Percentiles rank a stretch among this genome's conserved stretches.
Conservation (phyloP, 2,888 invertebrate species). For the Silvanus unidentatus region DNA sequence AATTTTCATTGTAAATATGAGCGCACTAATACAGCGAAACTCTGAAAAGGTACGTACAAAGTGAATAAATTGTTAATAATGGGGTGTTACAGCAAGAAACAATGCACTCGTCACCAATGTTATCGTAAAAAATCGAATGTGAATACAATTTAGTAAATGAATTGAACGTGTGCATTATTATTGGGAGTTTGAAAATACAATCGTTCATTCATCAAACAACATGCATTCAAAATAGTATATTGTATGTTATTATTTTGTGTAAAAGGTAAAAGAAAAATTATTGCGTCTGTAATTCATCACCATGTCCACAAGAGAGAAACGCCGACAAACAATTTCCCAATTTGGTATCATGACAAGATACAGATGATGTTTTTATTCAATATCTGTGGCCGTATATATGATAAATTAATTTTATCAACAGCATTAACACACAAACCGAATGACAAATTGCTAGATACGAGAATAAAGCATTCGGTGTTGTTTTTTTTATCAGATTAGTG, state of each 20-base stretch:
- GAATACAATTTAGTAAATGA: too few relatives aligned
- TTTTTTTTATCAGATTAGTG: too few relatives aligned
- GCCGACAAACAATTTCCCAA: not conserved
- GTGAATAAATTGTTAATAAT: too few relatives aligned
- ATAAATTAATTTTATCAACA: slow-evolving; percentile 3
- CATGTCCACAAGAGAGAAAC: not conserved
- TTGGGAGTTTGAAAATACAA: too few relatives aligned
- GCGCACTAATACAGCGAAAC: too few relatives aligned
- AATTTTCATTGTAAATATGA: too few relatives aligned
- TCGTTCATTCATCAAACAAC: slow-evolving; percentile 1
- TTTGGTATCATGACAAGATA: slow-evolving; percentile 1
- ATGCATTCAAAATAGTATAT: not conserved
- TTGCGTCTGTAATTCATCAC: slow-evolving; percentile 2
- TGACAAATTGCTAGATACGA: not conserved
- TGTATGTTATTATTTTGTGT: not conserved
- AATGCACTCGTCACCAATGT: too few relatives aligned
- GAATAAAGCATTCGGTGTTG: too few relatives aligned
- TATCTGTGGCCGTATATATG: not conserved
- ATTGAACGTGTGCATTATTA: too few relatives aligned
- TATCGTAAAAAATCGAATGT: too few relatives aligned
- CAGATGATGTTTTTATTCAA: slow-evolving; percentile 2
- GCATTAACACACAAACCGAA: not conserved
- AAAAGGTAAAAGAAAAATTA: not conserved
- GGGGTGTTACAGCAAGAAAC: too few relatives aligned
- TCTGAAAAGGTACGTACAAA: too few relatives aligned